Percentiles rank a stretch among this genome's conserved stretches.
These are phyloP conservation scores for Drosophila peninsularis DNA, from an alignment of 2,888 invertebrate genomes.

Conservation along the genomic window DNA sequence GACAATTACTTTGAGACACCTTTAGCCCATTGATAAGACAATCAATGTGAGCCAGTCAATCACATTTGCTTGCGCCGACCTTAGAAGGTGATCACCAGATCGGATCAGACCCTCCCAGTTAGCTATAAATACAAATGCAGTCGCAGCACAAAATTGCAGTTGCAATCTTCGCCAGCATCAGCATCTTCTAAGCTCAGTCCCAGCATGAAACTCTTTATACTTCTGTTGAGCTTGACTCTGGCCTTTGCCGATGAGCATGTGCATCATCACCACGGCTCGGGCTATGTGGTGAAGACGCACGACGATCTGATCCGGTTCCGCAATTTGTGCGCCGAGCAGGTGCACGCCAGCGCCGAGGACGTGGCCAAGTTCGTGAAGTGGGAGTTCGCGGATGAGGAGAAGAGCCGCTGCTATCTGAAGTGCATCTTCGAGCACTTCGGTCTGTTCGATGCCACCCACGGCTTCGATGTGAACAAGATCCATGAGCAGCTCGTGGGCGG, in stretches of 20 bases:
- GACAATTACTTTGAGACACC: constrained; percentile 20
- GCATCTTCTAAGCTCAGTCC: background rate
- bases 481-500: constrained; percentile 81
- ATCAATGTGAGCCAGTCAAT: constrained; percentile 48
- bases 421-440: constrained; percentile 83
- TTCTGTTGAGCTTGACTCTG: constrained; percentile 47
- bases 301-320: constrained; percentile 80
- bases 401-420: constrained; percentile 82
- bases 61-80: constrained; percentile 30
- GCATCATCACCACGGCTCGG: constrained; percentile 31
- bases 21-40: constrained; percentile 50
- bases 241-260: constrained; percentile 36
- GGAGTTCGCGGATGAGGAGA: constrained; percentile 82
- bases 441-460: constrained; percentile 77
- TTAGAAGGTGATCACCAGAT: constrained; percentile 38
- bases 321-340: constrained; percentile 67
- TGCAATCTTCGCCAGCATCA: constrained; percentile 25
- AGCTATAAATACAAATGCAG: constrained; percentile 57
- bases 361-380: constrained; percentile 82
- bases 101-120: constrained; percentile 9
- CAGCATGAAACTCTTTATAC: constrained; percentile 59
- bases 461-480: constrained; percentile 82
- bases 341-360: constrained; percentile 71
- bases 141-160: constrained; percentile 47
- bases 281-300: constrained; percentile 81